phyloP scores from a whole-genome alignment of 2,113 vertebrate species.

The Typhlomys cinereus region DNA sequence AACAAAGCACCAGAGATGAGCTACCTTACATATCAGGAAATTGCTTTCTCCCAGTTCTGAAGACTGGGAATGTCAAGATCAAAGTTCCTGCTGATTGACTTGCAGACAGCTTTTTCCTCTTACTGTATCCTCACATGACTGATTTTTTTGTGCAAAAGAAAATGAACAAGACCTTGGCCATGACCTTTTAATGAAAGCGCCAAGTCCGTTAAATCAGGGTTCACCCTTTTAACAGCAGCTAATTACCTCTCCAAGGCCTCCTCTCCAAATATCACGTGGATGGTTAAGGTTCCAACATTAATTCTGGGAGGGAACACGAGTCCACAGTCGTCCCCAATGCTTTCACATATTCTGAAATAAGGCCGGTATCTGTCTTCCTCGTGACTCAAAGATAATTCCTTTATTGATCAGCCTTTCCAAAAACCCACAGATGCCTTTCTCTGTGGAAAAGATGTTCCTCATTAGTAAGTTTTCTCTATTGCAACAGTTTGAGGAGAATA shows the following conservation, averaged over 20 bases:
- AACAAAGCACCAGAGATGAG: not conserved
- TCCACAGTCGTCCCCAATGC: not conserved
- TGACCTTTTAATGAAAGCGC: not conserved
- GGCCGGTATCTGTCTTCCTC: not conserved
- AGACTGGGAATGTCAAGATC: not conserved
- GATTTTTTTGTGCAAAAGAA: not conserved
- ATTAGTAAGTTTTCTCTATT: not conserved
- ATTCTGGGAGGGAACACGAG: not conserved
- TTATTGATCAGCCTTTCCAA: not conserved
- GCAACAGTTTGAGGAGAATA: not conserved
- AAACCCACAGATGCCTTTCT: not conserved
- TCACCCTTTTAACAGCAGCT: not conserved
- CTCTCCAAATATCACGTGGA: not conserved
- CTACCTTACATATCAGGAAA: not conserved
- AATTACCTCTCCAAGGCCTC: not conserved
- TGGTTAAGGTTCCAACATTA: not conserved
- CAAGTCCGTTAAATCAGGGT: not conserved
- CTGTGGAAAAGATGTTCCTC: not conserved
- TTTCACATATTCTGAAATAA: slow-evolving; percentile 35
- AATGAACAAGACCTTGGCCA: not conserved
- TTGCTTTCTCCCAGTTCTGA: not conserved
- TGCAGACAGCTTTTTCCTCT: not conserved
- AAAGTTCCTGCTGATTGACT: not conserved
- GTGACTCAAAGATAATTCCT: not conserved
- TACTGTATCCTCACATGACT: not conserved